Percentiles rank a stretch among this genome's conserved stretches.
These are phyloP conservation scores for Cantharis lateralis DNA, from an alignment of 2,888 invertebrate species.

Conservation along the genomic window DNA sequence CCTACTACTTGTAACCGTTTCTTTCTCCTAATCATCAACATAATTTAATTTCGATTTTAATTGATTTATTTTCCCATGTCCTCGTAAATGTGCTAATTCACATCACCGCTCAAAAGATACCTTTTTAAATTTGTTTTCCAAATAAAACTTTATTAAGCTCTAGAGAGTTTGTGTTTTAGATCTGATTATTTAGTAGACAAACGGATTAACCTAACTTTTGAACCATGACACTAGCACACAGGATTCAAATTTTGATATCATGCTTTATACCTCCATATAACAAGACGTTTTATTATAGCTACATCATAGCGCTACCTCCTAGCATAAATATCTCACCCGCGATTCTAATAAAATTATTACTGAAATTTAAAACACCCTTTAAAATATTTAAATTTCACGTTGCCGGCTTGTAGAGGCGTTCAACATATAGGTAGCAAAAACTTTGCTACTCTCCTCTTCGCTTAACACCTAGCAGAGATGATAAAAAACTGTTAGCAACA, in stretches of 20 bases:
- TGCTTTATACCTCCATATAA: neutral
- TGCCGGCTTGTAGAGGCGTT: neutral
- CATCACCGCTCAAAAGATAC: neutral
- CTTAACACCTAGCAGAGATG: neutral
- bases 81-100: neutral
- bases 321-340: no score
- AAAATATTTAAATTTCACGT: no score
- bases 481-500: neutral
- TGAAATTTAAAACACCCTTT: neutral
- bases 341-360: no score
- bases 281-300: neutral
- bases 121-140: neutral
- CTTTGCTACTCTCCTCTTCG: neutral
- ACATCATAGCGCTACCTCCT: neutral
- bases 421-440: neutral
- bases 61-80: neutral
- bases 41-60: neutral
- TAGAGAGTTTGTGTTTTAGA: neutral
- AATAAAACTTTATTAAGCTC: neutral
- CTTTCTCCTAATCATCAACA: neutral
- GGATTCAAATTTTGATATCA: neutral
- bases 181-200: neutral
- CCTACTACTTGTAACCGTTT: neutral
- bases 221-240: neutral
- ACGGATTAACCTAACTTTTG: neutral